These are phyloP conservation scores for Prosopocoilus inquinatus DNA, from an alignment of 2,888 invertebrate genomes.

Conservation along the genomic window DNA sequence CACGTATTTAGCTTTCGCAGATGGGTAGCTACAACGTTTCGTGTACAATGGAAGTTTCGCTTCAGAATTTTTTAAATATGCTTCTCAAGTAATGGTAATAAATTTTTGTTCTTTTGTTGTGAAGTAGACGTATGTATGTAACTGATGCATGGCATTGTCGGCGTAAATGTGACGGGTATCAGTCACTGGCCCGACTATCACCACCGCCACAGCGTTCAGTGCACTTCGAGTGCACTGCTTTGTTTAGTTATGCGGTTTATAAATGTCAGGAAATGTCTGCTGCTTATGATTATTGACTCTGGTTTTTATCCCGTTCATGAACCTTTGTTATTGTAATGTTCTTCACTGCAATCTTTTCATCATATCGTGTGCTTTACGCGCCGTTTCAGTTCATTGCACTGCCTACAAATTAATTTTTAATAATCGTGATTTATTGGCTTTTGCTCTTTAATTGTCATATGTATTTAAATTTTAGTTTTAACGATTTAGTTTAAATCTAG, in stretches of 20 bases:
- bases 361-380: too few relatives aligned
- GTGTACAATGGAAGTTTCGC: too few relatives aligned
- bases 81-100: too few relatives aligned
- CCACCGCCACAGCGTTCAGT: slow-evolving; percentile 29
- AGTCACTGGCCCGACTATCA: slow-evolving; percentile 30
- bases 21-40: too few relatives aligned
- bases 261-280: slow-evolving; percentile 34
- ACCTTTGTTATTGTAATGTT: slow-evolving; percentile 20
- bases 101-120: neutral
- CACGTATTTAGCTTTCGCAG: too few relatives aligned
- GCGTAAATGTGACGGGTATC: slow-evolving; percentile 29
- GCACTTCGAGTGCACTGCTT: slow-evolving; percentile 29
- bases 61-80: too few relatives aligned
- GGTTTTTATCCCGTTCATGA: slow-evolving; percentile 27
- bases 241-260: slow-evolving; percentile 33
- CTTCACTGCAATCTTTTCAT: slow-evolving; percentile 11
- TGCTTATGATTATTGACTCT: slow-evolving; percentile 31
- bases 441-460: too few relatives aligned
- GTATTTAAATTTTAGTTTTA: too few relatives aligned
- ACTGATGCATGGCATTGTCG: slow-evolving; percentile 23
- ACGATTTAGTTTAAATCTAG: too few relatives aligned
- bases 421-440: too few relatives aligned
- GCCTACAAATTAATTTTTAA: too few relatives aligned
- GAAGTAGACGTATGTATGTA: slow-evolving; percentile 8
- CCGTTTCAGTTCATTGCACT: too few relatives aligned